Percentiles rank a stretch among this genome's conserved stretches.
Conservation (phyloP, 37 sponge, comb jelly and placozoan genomes). For the Beroe ovata region DNA sequence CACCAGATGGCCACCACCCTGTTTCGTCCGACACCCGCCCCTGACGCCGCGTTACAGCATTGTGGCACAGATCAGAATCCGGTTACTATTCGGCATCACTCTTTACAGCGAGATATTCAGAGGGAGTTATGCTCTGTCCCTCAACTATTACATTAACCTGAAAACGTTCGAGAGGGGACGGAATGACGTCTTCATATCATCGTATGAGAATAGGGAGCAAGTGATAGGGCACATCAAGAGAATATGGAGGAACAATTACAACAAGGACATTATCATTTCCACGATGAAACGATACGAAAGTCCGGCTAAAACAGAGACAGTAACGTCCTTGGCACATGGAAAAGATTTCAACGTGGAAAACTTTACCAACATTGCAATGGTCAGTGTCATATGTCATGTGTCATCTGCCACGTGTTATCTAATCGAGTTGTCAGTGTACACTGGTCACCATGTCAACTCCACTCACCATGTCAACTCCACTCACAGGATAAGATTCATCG, state of each 20-base stretch:
- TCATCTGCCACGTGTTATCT: background rate
- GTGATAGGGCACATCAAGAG: background rate
- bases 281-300: slow-evolving; percentile 9
- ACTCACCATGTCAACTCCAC: too few species aligned
- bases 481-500: slow-evolving; percentile 13
- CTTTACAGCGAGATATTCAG: background rate
- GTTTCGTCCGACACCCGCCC: slow-evolving; percentile 50
- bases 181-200: background rate
- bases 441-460: too few species aligned
- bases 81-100: background rate
- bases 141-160: background rate
- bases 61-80: background rate
- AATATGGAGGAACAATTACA: background rate
- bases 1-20: slow-evolving; percentile 38
- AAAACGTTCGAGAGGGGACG: background rate
- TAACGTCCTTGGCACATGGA: background rate
- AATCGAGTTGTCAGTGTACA: background rate
- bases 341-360: background rate
- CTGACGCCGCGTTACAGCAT: slow-evolving; percentile 45
- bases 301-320: too few species aligned
- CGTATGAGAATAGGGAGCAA: slow-evolving; percentile 32
- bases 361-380: background rate
- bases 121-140: slow-evolving; percentile 8
- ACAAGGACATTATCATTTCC: background rate
- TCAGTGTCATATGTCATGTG: too few species aligned